Evolutionary conservation across 2,797 vertebrate genomes (phyloP).

Genomic region (Oreochromis mossambicus): DNA sequence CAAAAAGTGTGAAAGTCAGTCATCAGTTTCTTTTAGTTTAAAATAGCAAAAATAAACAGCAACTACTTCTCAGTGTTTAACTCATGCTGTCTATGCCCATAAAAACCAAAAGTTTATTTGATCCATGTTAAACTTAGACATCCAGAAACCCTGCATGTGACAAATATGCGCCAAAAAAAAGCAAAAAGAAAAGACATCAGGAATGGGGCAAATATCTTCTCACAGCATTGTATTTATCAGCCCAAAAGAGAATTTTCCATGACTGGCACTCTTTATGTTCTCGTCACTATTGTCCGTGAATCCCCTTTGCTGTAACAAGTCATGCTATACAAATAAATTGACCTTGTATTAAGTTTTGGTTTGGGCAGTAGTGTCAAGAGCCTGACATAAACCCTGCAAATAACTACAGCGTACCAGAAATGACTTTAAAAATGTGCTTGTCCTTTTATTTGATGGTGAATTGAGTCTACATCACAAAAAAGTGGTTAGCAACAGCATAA

Average conservation of each 20-base stretch:
- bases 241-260: not conserved
- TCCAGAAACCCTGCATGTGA: not conserved
- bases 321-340: not conserved
- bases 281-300: not conserved
- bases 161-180: not conserved
- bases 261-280: not conserved
- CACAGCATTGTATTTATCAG: not conserved
- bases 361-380: not conserved
- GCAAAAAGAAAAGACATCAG: not conserved
- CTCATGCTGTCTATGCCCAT: not conserved
- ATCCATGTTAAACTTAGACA: not conserved
- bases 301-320: not conserved
- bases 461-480: not conserved
- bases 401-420: rapidly evolving
- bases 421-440: not conserved
- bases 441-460: not conserved
- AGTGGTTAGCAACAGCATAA: not conserved
- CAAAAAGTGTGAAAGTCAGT: not conserved
- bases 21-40: not conserved
- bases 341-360: not conserved
- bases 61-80: not conserved
- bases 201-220: rapidly evolving
- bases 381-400: not conserved
- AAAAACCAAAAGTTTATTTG: rapidly evolving
- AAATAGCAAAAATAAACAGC: not conserved